A percentile compares a stretch with the other conserved stretches of the same genome.
Conservation (phyloP, 2,888 invertebrate species). For the Dynastes grantii region DNA sequence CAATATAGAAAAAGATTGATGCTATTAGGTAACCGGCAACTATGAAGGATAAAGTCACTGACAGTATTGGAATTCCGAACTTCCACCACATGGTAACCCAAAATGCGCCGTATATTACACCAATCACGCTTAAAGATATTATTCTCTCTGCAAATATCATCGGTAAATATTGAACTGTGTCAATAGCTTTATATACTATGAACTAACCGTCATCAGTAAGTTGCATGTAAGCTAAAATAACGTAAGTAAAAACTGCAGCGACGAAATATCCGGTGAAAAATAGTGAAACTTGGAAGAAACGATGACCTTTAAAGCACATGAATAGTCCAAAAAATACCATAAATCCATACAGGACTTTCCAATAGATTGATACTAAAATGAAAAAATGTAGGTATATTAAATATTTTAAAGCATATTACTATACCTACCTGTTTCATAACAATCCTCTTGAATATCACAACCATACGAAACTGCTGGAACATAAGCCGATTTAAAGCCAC, state of each 20-base stretch:
- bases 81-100: constrained; percentile 79
- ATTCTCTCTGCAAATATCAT: constrained; percentile 69
- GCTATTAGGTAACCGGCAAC: constrained; percentile 77
- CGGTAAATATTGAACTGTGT: constrained; percentile 16
- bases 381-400: not conserved
- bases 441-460: constrained; percentile 72
- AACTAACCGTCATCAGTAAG: constrained; percentile 53
- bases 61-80: constrained; percentile 76
- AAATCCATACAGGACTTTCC: constrained; percentile 72
- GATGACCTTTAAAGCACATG: constrained; percentile 77
- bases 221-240: constrained; percentile 49
- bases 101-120: constrained; percentile 74
- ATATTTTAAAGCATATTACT: no score
- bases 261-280: constrained; percentile 76
- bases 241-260: constrained; percentile 63
- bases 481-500: constrained; percentile 75
- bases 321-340: constrained; percentile 77
- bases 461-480: constrained; percentile 80
- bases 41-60: constrained; percentile 75
- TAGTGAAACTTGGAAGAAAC: constrained; percentile 74
- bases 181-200: constrained; percentile 7
- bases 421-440: constrained; percentile 74
- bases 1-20: constrained; percentile 74
- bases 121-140: constrained; percentile 63
- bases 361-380: constrained; percentile 69